Evolutionary conservation across 1,140 invertebrate genomes (phyloP).

Genomic region (Leptinotarsa lineolata): DNA sequence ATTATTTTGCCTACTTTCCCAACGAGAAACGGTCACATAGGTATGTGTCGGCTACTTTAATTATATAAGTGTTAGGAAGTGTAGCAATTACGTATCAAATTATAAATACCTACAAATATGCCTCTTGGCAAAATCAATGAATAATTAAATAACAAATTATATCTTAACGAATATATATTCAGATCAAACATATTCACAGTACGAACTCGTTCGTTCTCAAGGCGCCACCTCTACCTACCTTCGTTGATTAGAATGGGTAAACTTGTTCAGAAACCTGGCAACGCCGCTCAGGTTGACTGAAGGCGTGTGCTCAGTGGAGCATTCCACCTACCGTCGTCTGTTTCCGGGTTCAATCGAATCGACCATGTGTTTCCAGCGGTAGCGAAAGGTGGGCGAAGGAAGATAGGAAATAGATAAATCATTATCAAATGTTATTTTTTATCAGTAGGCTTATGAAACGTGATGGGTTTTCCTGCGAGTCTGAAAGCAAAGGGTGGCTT

Average conservation of each 20-base stretch:
- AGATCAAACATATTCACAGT: neutral
- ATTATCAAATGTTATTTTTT: constrained; percentile 25
- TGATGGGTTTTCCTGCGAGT: neutral
- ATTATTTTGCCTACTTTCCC: no score
- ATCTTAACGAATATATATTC: neutral
- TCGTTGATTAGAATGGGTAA: neutral
- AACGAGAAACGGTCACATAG: no score
- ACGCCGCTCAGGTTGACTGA: constrained; percentile 12
- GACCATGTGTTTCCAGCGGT: constrained; percentile 25
- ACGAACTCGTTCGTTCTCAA: neutral
- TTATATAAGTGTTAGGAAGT: no score
- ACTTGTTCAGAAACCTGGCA: constrained; percentile 17
- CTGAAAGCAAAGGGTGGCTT: neutral
- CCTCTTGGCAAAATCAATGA: no score
- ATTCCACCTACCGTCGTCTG: constrained; percentile 23
- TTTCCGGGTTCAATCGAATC: constrained; percentile 29
- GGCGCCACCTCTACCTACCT: neutral
- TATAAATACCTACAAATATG: no score
- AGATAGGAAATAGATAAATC: constrained; percentile 31
- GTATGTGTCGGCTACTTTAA: no score
- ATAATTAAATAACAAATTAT: no score
- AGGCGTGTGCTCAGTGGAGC: constrained; percentile 24
- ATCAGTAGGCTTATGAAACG: constrained; percentile 1
- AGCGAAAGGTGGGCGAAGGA: constrained; percentile 14
- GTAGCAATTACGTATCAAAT: no score